Conservation (phyloP, 2,888 invertebrate genomes). For the Aporophyla lueneburgensis region DNA sequence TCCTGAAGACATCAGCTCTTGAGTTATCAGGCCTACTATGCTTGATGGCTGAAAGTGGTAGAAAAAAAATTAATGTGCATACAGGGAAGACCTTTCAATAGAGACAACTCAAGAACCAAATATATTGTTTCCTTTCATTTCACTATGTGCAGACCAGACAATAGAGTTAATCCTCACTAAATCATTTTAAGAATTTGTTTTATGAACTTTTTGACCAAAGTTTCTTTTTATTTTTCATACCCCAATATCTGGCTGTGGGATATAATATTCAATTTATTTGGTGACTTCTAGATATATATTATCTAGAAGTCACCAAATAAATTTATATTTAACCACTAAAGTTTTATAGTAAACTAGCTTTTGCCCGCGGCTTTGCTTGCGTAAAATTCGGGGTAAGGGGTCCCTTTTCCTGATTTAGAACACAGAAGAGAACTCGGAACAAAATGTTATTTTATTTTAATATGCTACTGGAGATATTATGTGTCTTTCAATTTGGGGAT, state of each 20-base stretch:
- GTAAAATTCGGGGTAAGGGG: too few relatives aligned
- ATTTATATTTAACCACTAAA: too few relatives aligned
- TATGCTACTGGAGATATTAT: too few relatives aligned
- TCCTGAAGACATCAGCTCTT: conserved; percentile 85
- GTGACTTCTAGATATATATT: too few relatives aligned
- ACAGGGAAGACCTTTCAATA: not conserved
- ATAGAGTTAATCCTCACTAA: not conserved
- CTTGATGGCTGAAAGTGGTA: conserved; percentile 81
- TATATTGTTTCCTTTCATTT: not conserved
- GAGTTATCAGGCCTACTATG: conserved; percentile 83
- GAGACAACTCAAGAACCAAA: not conserved
- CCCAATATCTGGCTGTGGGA: not conserved
- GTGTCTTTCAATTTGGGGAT: too few relatives aligned
- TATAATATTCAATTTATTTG: too few relatives aligned
- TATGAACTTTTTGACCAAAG: not conserved
- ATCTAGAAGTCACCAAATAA: not conserved
- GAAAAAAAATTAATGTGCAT: conserved; percentile 34
- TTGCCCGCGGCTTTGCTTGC: too few relatives aligned
- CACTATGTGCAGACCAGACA: not conserved
- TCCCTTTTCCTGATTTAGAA: too few relatives aligned
- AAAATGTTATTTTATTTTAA: too few relatives aligned
- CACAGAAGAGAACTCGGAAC: too few relatives aligned
- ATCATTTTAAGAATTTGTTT: not conserved
- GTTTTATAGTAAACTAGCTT: too few relatives aligned
- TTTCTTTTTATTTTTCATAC: not conserved